A percentile compares a stretch with the other conserved stretches of the same genome.
phyloP scores from a whole-genome alignment of 2,113 vertebrate species.

The Potamarius usumacintae region DNA sequence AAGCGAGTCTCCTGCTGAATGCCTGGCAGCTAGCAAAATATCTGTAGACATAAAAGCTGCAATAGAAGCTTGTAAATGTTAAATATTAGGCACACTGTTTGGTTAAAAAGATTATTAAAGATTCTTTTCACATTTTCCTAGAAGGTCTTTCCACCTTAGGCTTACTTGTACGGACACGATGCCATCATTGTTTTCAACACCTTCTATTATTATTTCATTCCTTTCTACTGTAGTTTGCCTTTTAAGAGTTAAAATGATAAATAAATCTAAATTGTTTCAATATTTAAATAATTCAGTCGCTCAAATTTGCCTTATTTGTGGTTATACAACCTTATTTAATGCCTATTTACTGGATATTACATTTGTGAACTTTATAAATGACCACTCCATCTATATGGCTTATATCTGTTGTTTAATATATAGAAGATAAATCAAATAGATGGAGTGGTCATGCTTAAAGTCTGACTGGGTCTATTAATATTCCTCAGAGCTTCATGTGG shows the following conservation, averaged over 20 bases:
- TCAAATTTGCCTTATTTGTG: background rate
- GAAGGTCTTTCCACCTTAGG: background rate
- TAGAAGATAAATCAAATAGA: too few relatives aligned
- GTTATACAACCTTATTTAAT: background rate
- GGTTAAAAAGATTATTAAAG: background rate
- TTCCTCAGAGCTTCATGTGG: too few relatives aligned
- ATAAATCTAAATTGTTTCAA: background rate
- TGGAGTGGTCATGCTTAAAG: too few relatives aligned
- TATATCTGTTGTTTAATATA: background rate
- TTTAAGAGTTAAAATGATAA: background rate
- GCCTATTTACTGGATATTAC: background rate
- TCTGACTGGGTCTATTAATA: too few relatives aligned
- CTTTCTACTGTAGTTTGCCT: background rate
- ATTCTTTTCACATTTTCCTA: background rate
- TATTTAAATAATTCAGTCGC: background rate
- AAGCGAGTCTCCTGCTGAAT: constrained; percentile 35
- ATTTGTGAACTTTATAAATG: background rate
- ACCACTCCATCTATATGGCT: background rate
- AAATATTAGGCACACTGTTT: background rate
- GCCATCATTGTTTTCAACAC: background rate
- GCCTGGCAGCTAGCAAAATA: constrained; percentile 27
- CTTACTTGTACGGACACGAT: background rate
- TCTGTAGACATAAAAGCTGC: background rate
- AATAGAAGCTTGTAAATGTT: background rate
- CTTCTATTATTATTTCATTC: background rate